A percentile compares a stretch with the other conserved stretches of the same genome.
These are phyloP conservation scores for Ophiothrix spiculata DNA, from an alignment of 35 echinoderm and acorn worm genomes.

Conservation along the genomic window DNA sequence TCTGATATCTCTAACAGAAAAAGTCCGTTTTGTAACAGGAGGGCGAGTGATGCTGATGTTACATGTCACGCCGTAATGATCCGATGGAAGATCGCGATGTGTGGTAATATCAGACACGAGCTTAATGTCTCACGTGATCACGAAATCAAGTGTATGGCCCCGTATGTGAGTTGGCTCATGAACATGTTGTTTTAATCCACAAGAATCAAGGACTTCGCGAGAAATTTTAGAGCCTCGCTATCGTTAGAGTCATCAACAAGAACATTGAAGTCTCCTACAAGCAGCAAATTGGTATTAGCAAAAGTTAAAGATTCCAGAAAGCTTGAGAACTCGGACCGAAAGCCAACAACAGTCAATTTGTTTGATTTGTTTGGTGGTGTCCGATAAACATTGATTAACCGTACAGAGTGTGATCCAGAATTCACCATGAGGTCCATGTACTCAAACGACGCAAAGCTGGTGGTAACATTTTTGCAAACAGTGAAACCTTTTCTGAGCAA, in stretches of 20 bases:
- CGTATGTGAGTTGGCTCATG: conserved; percentile 23
- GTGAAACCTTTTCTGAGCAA: no score
- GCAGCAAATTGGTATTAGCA: background rate
- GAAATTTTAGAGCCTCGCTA: conserved; percentile 4
- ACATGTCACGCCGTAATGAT: conserved; percentile 36
- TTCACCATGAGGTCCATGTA: conserved; percentile 25
- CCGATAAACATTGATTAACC: conserved; percentile 36
- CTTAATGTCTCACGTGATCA: conserved; percentile 15
- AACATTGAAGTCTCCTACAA: background rate
- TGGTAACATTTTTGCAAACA: no score
- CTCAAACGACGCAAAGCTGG: conserved; percentile 67
- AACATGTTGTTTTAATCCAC: conserved; percentile 48
- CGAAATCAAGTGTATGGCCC: conserved; percentile 60
- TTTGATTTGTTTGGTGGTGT: conserved; percentile 36
- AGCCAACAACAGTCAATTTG: conserved; percentile 22
- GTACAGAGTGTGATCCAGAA: background rate
- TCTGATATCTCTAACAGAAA: conserved; percentile 14
- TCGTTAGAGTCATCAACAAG: conserved; percentile 17
- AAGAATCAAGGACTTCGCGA: conserved; percentile 13
- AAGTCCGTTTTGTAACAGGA: conserved; percentile 17
- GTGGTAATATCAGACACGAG: background rate
- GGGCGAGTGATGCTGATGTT: conserved; percentile 4
- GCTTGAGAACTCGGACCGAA: background rate
- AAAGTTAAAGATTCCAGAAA: background rate
- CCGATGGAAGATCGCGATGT: conserved; percentile 30